A percentile compares a stretch with the other conserved stretches of the same genome.
These are phyloP conservation scores for Uria aalge DNA, from an alignment of 2,113 vertebrate genomes.

Conservation along the genomic window DNA sequence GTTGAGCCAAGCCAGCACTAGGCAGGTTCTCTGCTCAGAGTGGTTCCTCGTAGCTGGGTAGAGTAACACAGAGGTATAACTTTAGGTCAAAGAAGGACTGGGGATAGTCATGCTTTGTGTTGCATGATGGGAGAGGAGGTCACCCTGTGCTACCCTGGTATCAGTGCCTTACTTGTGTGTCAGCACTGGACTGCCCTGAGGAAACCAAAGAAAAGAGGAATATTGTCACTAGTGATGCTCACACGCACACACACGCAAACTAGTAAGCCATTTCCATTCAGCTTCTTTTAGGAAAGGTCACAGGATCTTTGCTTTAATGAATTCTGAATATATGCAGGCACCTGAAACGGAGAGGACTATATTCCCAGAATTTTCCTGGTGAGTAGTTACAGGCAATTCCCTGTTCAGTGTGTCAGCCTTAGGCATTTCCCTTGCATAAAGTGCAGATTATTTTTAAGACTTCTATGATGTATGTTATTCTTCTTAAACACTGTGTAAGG, in stretches of 20 bases:
- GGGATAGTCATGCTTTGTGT: not conserved
- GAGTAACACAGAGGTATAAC: not conserved
- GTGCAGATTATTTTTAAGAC: not conserved
- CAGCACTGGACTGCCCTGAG: not conserved
- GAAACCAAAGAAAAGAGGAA: not conserved
- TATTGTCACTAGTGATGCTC: not conserved
- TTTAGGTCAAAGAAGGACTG: not conserved
- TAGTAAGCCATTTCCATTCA: not conserved
- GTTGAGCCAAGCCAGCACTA: not conserved
- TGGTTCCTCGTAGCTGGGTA: not conserved
- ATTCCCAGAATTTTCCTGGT: not conserved
- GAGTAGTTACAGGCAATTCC: not conserved
- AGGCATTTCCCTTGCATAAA: not conserved
- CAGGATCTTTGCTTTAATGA: not conserved
- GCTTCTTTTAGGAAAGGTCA: not conserved
- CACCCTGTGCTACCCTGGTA: not conserved
- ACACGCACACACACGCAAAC: not conserved
- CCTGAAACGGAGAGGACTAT: not conserved
- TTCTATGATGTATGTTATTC: not conserved
- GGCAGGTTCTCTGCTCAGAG: not conserved
- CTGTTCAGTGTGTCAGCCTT: not conserved
- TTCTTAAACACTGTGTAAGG: not conserved
- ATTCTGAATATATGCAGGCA: not conserved
- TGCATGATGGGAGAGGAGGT: not conserved
- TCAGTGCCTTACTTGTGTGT: not conserved